A percentile compares a stretch with the other conserved stretches of the same genome.
phyloP scores from a whole-genome alignment of 2,797 vertebrate species.

The Myoxocephalus aenaeus region DNA sequence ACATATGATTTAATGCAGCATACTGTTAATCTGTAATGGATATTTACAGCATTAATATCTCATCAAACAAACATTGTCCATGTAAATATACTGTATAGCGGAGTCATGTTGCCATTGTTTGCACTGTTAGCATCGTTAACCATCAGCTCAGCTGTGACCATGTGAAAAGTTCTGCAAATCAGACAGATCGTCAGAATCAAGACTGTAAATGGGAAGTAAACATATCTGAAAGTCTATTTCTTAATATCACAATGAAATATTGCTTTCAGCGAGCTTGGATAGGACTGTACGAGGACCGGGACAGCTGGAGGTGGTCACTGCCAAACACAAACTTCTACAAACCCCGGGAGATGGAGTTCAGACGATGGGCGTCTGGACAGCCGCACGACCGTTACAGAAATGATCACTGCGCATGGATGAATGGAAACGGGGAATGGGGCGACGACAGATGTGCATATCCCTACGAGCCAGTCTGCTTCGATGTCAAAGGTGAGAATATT shows the following conservation, averaged over 20 bases:
- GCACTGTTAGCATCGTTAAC: no score
- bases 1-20: not conserved
- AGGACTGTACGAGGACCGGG: no score
- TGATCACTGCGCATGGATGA: not conserved
- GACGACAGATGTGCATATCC: accelerated
- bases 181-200: no score
- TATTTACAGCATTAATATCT: not conserved
- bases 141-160: no score
- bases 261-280: no score
- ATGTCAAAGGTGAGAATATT: not conserved
- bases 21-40: not conserved
- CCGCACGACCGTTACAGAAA: not conserved
- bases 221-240: no score
- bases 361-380: not conserved
- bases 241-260: no score
- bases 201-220: no score
- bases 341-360: no score
- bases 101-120: not conserved
- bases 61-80: not conserved
- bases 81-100: not conserved
- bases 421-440: not conserved
- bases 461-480: not conserved
- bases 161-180: no score
- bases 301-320: no score
- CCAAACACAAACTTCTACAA: no score